Evolutionary conservation across 2,113 vertebrate genomes (phyloP).

Genomic region (Corynorhinus townsendii): DNA sequence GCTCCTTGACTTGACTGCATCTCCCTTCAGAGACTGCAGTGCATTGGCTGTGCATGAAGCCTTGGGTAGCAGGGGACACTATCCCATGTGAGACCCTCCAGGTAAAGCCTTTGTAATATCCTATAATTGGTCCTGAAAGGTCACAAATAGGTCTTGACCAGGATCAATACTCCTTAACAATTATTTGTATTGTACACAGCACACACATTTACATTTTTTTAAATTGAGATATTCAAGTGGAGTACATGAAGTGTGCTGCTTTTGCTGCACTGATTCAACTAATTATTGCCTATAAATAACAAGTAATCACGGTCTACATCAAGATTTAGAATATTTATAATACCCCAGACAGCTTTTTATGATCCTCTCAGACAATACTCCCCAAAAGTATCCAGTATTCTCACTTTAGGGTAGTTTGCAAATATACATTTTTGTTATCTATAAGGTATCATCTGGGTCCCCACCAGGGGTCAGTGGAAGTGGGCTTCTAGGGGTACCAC

Average conservation of each 20-base stretch:
- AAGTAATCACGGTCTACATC: not conserved
- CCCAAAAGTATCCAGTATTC: fast-evolving
- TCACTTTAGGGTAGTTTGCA: not conserved
- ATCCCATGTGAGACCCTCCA: fast-evolving
- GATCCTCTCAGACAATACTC: not conserved
- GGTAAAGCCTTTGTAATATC: not conserved
- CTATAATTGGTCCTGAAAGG: not conserved
- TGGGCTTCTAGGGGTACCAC: no score
- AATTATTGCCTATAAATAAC: not conserved
- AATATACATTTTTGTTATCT: not conserved
- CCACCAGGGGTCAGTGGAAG: no score
- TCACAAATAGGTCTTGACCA: not conserved
- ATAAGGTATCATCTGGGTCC: not conserved
- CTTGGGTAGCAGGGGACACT: no score
- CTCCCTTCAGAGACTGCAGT: not conserved
- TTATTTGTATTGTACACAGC: not conserved
- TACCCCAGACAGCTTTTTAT: not conserved
- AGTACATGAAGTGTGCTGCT: not conserved
- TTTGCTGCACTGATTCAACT: not conserved
- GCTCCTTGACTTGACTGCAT: not conserved
- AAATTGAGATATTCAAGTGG: not conserved
- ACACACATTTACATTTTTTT: not conserved
- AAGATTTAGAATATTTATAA: not conserved
- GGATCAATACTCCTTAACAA: not conserved
- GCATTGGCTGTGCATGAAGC: not conserved